Evolutionary conservation across 2,113 vertebrate genomes (phyloP).

Genomic region (Amphilophus citrinellus): DNA sequence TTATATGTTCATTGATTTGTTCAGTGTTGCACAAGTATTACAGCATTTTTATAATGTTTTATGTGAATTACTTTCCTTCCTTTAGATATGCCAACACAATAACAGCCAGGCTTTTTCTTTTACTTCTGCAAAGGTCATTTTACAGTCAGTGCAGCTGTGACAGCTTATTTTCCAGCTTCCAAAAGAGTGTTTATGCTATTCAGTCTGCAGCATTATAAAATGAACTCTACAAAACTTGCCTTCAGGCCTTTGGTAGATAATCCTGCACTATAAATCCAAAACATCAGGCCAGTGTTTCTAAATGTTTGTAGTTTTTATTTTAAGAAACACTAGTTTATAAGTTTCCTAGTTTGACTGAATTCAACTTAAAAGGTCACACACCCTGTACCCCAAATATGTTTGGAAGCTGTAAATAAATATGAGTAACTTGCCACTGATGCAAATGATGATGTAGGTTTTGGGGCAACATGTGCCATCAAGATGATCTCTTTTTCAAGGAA

Average conservation of each 20-base stretch:
- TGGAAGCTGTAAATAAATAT: background rate
- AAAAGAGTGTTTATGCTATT: conserved; percentile 17
- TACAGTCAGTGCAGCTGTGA: conserved; percentile 15
- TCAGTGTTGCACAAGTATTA: background rate
- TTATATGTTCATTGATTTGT: background rate
- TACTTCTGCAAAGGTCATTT: background rate
- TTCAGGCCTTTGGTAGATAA: background rate
- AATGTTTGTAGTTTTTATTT: background rate
- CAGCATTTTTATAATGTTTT: background rate
- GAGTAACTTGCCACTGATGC: background rate
- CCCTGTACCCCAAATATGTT: background rate
- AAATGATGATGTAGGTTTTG: background rate
- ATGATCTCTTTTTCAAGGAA: background rate
- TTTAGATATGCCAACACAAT: background rate
- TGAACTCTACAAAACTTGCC: background rate
- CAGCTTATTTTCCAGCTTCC: conserved; percentile 33
- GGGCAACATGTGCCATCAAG: background rate
- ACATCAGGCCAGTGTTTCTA: background rate
- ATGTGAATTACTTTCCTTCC: background rate
- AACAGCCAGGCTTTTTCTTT: background rate
- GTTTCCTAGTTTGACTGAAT: background rate
- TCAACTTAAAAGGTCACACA: background rate
- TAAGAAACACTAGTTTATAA: background rate
- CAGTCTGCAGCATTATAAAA: conserved; percentile 16
- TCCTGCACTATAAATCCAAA: conserved; percentile 4